These are phyloP conservation scores for Strix uralensis DNA, from an alignment of 2,113 vertebrate species.

Conservation along the genomic window DNA sequence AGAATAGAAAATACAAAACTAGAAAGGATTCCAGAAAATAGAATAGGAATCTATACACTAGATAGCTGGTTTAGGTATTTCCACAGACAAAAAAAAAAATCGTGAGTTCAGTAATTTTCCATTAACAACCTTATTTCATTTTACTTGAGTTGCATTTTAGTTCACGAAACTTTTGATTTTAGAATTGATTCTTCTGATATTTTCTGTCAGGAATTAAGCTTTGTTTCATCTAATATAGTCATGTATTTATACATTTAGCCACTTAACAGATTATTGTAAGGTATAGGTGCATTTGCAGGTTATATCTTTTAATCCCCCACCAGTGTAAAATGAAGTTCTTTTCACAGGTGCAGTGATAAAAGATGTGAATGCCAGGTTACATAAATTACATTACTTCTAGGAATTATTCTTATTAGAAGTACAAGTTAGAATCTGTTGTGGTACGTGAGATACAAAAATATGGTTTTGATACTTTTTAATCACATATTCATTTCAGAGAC, in stretches of 20 bases:
- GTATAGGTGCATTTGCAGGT: neutral
- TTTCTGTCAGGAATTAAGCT: neutral
- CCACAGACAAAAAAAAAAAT: neutral
- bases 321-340: neutral
- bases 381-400: neutral
- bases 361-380: neutral
- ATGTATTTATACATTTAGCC: neutral
- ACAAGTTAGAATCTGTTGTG: neutral
- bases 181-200: neutral
- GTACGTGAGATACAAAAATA: neutral
- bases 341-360: neutral
- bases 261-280: neutral
- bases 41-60: neutral
- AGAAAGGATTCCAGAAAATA: neutral
- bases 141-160: neutral
- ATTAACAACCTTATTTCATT: neutral
- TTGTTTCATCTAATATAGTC: neutral
- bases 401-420: neutral
- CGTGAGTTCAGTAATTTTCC: neutral
- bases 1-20: neutral
- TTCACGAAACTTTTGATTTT: neutral
- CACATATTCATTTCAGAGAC: neutral
- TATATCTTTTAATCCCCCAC: neutral
- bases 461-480: neutral
- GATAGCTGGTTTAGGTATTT: neutral